A percentile compares a stretch with the other conserved stretches of the same genome.
phyloP scores from a whole-genome alignment of 1,140 invertebrate species.

The Temnothorax nylanderi region DNA sequence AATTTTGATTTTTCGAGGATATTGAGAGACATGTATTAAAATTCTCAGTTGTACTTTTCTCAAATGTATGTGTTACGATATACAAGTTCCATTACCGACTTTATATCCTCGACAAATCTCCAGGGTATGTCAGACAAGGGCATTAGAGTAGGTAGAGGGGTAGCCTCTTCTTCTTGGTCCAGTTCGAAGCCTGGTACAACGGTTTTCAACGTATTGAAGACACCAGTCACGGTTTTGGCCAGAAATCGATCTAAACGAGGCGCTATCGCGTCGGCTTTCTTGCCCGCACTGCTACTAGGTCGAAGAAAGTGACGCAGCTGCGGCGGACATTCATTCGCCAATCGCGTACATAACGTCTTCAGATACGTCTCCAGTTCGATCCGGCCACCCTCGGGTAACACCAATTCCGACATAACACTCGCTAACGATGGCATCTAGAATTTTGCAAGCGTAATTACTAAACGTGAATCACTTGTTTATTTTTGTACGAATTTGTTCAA shows the following conservation, averaged over 20 bases:
- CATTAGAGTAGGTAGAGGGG: conserved; percentile 79
- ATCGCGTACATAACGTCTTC: conserved; percentile 77
- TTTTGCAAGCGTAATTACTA: neutral
- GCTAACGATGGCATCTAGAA: conserved; percentile 76
- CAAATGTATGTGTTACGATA: neutral
- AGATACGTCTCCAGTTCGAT: conserved; percentile 81
- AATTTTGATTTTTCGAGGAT: neutral
- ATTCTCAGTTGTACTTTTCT: neutral
- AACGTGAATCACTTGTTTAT: neutral
- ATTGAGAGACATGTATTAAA: neutral
- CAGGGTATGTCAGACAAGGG: conserved; percentile 82
- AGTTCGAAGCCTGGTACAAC: conserved; percentile 83
- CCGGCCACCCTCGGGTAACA: conserved; percentile 81
- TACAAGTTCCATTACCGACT: conserved; percentile 74
- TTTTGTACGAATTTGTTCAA: neutral
- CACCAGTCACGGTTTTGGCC: conserved; percentile 82
- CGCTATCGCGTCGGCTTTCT: conserved; percentile 81
- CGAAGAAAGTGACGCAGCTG: conserved; percentile 81
- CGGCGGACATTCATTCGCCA: conserved; percentile 78
- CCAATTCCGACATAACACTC: conserved; percentile 77
- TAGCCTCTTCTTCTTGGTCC: conserved; percentile 80
- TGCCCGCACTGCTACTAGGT: conserved; percentile 78
- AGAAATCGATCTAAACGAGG: conserved; percentile 82
- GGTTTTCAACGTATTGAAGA: conserved; percentile 82
- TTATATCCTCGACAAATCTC: conserved; percentile 82